These are phyloP conservation scores for Andrena bucephala DNA, from an alignment of 2,888 invertebrate genomes.

Conservation along the genomic window DNA sequence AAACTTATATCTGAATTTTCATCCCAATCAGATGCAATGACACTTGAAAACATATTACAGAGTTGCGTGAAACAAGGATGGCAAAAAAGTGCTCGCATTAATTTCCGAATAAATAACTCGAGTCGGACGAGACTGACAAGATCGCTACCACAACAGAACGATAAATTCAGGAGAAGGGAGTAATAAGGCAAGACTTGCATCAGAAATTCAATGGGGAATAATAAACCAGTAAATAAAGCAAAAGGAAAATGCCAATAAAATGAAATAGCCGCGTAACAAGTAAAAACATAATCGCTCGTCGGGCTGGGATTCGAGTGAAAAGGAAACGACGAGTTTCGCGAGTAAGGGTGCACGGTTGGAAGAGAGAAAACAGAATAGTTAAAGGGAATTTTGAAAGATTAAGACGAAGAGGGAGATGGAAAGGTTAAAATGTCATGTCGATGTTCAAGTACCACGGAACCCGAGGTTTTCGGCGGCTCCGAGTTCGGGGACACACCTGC, in stretches of 20 bases:
- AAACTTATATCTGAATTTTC: not conserved
- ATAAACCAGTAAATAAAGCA: constrained; percentile 30
- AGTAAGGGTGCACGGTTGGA: not conserved
- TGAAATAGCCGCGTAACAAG: not conserved
- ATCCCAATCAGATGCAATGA: not conserved
- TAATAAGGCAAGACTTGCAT: not conserved
- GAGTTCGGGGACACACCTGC: not conserved
- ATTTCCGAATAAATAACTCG: not conserved
- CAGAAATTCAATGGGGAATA: not conserved
- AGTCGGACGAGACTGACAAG: not conserved
- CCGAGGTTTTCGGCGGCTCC: not conserved
- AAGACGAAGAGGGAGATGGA: constrained; percentile 53
- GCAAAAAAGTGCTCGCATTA: not conserved
- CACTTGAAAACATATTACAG: not conserved
- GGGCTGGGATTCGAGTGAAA: not conserved
- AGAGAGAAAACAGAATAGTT: not conserved
- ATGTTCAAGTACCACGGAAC: constrained; percentile 30
- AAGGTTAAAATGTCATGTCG: constrained; percentile 81
- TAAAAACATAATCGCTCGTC: not conserved
- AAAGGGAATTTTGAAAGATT: constrained; percentile 23
- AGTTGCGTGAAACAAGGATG: not conserved
- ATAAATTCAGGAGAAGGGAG: not conserved
- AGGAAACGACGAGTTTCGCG: constrained; percentile 8
- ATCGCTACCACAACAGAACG: not conserved
- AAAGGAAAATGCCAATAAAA: constrained; percentile 30